A percentile compares a stretch with the other conserved stretches of the same genome.
phyloP scores from a whole-genome alignment of 2,797 vertebrate species.

The Enteromius argenteus region DNA sequence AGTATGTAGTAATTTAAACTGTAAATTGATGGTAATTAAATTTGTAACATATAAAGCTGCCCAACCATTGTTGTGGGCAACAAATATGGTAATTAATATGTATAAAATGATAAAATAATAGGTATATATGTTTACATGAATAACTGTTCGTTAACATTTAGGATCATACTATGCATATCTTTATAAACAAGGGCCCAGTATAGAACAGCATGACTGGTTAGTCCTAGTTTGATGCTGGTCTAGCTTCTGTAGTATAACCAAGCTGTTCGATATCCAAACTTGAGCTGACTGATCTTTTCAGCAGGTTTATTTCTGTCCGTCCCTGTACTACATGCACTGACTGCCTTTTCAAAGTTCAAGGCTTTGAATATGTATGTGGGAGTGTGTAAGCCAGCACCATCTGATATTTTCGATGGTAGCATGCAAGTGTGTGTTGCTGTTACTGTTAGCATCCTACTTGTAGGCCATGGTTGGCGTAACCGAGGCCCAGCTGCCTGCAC shows the following conservation, averaged over 20 bases:
- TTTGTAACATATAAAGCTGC: background rate
- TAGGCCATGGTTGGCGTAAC: constrained; percentile 92
- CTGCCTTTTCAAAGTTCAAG: constrained; percentile 14
- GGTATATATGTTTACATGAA: too few relatives aligned
- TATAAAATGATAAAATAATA: background rate
- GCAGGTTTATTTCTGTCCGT: background rate
- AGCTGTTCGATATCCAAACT: background rate
- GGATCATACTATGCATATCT: background rate
- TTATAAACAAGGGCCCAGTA: background rate
- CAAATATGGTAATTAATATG: background rate
- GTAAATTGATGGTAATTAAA: too few relatives aligned
- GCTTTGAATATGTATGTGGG: constrained; percentile 12
- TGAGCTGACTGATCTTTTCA: constrained; percentile 18
- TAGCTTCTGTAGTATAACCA: constrained; percentile 1
- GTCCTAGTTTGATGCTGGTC: background rate
- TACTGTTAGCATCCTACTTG: constrained; percentile 85
- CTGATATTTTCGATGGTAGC: background rate
- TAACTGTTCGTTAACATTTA: background rate
- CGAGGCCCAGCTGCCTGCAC: constrained; percentile 94
- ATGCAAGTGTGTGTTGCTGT: constrained; percentile 27
- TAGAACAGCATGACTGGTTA: background rate
- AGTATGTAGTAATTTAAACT: too few relatives aligned
- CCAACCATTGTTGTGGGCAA: background rate
- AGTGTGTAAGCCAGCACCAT: constrained; percentile 23
- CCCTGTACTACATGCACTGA: constrained; percentile 30